A percentile compares a stretch with the other conserved stretches of the same genome.
These are phyloP conservation scores for Muricea muricata DNA, from an alignment of 92 coral and sea anemone genomes.

Conservation along the genomic window DNA sequence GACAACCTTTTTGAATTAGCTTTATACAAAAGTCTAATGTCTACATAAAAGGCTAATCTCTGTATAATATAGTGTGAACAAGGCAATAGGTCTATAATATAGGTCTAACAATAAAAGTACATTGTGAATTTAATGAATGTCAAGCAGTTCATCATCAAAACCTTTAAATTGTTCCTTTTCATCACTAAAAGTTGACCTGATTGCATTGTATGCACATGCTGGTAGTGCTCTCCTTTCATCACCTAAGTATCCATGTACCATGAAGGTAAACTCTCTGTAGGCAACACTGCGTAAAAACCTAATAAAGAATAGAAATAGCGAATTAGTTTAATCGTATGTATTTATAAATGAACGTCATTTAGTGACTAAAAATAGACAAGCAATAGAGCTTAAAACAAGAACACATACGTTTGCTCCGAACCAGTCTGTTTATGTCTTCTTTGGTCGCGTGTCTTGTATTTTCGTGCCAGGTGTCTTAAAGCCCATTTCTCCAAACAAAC, in stretches of 20 bases:
- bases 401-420: constrained; percentile 1
- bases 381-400: too few species aligned
- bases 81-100: not conserved
- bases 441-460: constrained; percentile 52
- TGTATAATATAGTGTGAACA: too few species aligned
- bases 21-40: too few species aligned
- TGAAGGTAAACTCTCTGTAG: constrained; percentile 21
- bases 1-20: too few species aligned
- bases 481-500: constrained; percentile 59
- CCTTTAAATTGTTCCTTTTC: constrained; percentile 26
- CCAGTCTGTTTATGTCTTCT: constrained; percentile 47
- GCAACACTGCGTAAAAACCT: constrained; percentile 35
- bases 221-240: constrained; percentile 26
- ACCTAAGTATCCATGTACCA: constrained; percentile 23
- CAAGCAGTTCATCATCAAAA: constrained; percentile 10
- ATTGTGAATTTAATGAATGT: not conserved
- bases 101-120: not conserved
- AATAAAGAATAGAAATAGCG: not conserved
- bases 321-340: too few species aligned
- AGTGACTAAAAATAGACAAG: too few species aligned
- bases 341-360: too few species aligned
- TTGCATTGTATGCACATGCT: constrained; percentile 30
- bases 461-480: constrained; percentile 44
- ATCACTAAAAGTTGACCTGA: constrained; percentile 25
- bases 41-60: too few species aligned